Conservation (phyloP, 2,113 vertebrate genomes). For the Trogon surrucura region DNA sequence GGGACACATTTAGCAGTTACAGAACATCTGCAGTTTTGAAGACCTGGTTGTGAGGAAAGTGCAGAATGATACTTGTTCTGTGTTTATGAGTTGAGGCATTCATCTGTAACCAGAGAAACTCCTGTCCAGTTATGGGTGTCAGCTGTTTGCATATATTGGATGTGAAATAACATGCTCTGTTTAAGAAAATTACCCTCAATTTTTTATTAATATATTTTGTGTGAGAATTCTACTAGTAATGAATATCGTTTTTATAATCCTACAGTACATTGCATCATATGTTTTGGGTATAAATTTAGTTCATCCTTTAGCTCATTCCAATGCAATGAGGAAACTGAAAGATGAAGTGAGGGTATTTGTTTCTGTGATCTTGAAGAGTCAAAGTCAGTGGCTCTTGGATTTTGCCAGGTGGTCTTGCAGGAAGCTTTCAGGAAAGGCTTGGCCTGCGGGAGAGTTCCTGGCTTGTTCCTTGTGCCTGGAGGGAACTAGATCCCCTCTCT, state of each 20-base stretch:
- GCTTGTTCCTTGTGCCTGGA: neutral
- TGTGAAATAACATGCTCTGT: neutral
- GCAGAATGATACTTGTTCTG: neutral
- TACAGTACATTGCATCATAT: neutral
- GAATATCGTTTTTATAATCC: neutral
- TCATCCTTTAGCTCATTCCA: neutral
- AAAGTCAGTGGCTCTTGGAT: neutral
- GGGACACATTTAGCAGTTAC: neutral
- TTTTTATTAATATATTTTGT: neutral
- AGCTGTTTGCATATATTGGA: neutral
- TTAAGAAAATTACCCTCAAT: neutral
- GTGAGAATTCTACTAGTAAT: neutral
- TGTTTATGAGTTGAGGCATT: neutral
- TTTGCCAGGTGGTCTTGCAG: neutral
- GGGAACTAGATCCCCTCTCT: neutral
- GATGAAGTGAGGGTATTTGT: neutral
- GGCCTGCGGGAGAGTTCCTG: fast-evolving
- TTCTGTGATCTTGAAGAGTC: neutral
- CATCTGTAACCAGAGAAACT: neutral
- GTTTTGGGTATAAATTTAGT: neutral
- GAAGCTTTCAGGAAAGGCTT: neutral
- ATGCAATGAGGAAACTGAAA: neutral
- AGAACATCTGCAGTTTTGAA: neutral
- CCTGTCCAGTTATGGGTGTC: neutral
- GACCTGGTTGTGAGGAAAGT: neutral